Conservation (phyloP, 2,888 invertebrate species). For the Drosophila tripunctata region DNA sequence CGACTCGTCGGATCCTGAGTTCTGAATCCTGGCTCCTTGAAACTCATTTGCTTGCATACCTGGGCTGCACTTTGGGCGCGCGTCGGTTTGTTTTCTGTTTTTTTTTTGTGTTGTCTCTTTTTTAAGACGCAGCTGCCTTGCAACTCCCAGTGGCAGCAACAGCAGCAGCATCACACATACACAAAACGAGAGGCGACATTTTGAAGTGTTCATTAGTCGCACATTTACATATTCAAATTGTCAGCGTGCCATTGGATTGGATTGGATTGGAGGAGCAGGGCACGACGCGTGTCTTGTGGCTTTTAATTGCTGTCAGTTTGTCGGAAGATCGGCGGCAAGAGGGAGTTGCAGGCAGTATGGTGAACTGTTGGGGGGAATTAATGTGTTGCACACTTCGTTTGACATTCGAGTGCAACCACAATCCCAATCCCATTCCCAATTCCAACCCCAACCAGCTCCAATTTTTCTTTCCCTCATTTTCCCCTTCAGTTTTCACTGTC, state of each 20-base stretch:
- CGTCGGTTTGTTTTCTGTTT: conserved; percentile 26
- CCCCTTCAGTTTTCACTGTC: conserved; percentile 17
- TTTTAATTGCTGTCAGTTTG: conserved; percentile 72
- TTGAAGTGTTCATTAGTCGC: conserved; percentile 82
- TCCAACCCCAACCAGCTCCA: conserved; percentile 10
- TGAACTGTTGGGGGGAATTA: conserved; percentile 62
- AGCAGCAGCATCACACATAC: conserved; percentile 21
- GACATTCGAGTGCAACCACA: conserved; percentile 62
- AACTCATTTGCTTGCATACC: conserved; percentile 56
- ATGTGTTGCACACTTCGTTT: conserved; percentile 82
- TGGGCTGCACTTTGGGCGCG: conserved; percentile 62
- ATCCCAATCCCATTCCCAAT: conserved; percentile 1
- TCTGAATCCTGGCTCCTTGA: conserved; percentile 29
- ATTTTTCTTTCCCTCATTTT: conserved; percentile 2
- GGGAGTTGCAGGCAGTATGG: background rate
- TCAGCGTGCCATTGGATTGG: conserved; percentile 52
- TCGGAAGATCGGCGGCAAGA: conserved; percentile 1
- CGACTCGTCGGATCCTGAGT: conserved; percentile 51
- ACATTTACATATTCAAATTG: conserved; percentile 82
- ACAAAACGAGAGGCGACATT: conserved; percentile 50
- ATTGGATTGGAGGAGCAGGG: conserved; percentile 13
- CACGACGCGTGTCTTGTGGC: conserved; percentile 67
- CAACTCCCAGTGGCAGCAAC: conserved; percentile 25
- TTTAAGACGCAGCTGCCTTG: conserved; percentile 61
- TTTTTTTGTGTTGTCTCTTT: conserved; percentile 31